These are phyloP conservation scores for Delichon dasypus DNA, from an alignment of 2,797 vertebrate genomes.

Conservation along the genomic window DNA sequence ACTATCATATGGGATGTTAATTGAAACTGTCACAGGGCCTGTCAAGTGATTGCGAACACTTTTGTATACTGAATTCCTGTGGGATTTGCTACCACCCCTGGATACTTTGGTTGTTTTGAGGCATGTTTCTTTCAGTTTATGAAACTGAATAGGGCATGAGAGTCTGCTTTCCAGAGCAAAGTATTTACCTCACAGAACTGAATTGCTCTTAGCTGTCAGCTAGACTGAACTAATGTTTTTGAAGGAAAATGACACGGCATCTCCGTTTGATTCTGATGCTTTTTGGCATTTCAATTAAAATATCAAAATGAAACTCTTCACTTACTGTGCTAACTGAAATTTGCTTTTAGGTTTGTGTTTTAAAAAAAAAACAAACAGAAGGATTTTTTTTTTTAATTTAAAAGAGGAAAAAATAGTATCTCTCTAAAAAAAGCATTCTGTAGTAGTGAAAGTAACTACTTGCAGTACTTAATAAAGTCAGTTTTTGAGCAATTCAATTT, in stretches of 20 bases:
- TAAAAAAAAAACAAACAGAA: background rate
- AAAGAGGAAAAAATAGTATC: background rate
- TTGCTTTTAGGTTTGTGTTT: background rate
- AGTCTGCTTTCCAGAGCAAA: background rate
- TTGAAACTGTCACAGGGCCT: background rate
- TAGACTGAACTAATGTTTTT: background rate
- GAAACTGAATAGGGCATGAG: background rate
- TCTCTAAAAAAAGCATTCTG: background rate
- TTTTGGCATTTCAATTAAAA: conserved; percentile 24
- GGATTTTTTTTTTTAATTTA: background rate
- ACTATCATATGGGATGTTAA: background rate
- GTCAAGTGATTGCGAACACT: background rate
- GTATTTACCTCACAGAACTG: background rate
- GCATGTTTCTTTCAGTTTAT: background rate
- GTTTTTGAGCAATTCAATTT: background rate
- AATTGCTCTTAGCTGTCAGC: background rate
- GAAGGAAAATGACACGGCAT: background rate
- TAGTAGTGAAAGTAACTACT: background rate
- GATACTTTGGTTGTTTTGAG: background rate
- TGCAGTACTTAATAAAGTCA: background rate
- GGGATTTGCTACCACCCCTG: background rate
- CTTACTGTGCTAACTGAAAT: background rate
- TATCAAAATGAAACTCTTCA: background rate
- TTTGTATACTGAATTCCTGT: background rate
- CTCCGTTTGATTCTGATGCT: conserved; percentile 1